Evolutionary conservation across 2,113 vertebrate genomes (phyloP).

Genomic region (Ptilorrhoa leucosticta): DNA sequence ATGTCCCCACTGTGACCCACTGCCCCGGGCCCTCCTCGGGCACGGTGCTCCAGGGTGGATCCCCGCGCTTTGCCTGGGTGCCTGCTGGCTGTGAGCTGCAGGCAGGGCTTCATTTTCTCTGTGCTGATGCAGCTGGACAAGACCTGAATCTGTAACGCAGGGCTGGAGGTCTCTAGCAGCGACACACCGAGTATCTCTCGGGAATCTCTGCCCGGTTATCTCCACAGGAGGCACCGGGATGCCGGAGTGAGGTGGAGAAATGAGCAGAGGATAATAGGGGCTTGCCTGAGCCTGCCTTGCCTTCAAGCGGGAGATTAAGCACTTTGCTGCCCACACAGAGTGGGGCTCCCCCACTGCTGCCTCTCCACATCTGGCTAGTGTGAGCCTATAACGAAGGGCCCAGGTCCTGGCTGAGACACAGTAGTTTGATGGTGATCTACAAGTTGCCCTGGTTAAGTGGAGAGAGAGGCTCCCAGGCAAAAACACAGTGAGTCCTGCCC

Average conservation of each 20-base stretch:
- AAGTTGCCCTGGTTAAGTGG: not conserved
- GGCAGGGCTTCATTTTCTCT: not conserved
- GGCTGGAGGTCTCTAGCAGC: not conserved
- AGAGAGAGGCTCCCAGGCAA: not conserved
- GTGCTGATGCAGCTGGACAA: not conserved
- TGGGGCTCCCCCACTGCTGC: not conserved
- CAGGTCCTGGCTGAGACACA: not conserved
- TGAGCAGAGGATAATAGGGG: not conserved
- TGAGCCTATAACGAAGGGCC: rapidly evolving
- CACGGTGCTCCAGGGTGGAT: not conserved
- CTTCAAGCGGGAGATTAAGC: not conserved
- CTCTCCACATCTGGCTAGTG: not conserved
- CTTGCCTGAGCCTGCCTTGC: constrained; percentile 4
- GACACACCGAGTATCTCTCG: not conserved
- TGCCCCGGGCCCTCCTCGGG: not conserved
- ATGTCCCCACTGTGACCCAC: rapidly evolving
- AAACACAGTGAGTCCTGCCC: not conserved
- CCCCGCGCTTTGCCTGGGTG: not conserved
- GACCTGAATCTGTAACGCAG: not conserved
- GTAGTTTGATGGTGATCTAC: not conserved
- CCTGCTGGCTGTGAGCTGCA: not conserved
- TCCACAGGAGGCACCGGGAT: not conserved
- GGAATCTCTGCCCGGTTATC: not conserved
- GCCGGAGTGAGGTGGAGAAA: not conserved
- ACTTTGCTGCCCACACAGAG: not conserved